Conservation (phyloP, 2,113 vertebrate species). For the Nothobranchius kuhntae region DNA sequence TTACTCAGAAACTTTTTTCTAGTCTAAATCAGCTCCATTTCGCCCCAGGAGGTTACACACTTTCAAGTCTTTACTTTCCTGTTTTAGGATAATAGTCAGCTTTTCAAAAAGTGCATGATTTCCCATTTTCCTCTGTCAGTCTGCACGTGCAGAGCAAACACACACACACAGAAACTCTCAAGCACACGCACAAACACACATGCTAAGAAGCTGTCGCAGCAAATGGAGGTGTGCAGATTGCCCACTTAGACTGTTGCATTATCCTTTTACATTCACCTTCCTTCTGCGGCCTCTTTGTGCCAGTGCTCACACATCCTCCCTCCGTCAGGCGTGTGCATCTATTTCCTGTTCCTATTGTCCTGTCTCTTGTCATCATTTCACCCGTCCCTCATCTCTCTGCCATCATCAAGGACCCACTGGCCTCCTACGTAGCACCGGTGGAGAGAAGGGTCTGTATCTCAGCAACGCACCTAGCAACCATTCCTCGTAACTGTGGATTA, state of each 20-base stretch:
- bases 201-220: conserved; percentile 31
- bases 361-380: conserved; percentile 68
- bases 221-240: conserved; percentile 64
- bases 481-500: conserved; percentile 83
- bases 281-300: conserved; percentile 41
- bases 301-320: conserved; percentile 27
- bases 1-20: background rate
- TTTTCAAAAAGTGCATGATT: conserved; percentile 42
- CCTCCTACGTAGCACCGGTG: conserved; percentile 74
- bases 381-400: conserved; percentile 66
- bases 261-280: conserved; percentile 48
- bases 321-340: conserved; percentile 59
- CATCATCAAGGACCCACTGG: conserved; percentile 77
- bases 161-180: conserved; percentile 11
- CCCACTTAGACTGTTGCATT: conserved; percentile 55
- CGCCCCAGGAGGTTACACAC: conserved; percentile 6
- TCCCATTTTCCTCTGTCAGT: conserved; percentile 14
- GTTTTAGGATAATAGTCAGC: conserved; percentile 28
- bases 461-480: conserved; percentile 84
- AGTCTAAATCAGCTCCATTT: background rate
- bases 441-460: conserved; percentile 80
- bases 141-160: conserved; percentile 23
- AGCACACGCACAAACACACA: conserved; percentile 13
- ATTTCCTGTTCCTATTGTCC: conserved; percentile 68
- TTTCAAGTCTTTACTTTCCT: conserved; percentile 24